Percentiles rank a stretch among this genome's conserved stretches.
phyloP scores from a whole-genome alignment of 2,797 vertebrate species.

The Meda fulgida region DNA sequence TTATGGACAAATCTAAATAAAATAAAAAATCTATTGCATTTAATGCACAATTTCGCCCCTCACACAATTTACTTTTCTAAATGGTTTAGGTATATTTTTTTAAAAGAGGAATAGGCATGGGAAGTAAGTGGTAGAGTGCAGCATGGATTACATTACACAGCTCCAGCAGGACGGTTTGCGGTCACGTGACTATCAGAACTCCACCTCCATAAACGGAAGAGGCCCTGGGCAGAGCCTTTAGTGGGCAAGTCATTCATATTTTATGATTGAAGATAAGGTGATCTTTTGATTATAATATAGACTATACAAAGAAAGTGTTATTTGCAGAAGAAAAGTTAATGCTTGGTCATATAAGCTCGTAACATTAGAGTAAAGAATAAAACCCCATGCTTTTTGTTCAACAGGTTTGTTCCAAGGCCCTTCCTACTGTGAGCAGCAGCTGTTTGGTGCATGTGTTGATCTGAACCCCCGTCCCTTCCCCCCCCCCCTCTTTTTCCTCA shows the following conservation, averaged over 20 bases:
- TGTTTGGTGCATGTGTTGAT: slow-evolving; percentile 43
- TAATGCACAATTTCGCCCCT: background rate
- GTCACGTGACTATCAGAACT: slow-evolving; percentile 8
- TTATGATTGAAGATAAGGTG: background rate
- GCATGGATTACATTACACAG: slow-evolving; percentile 15
- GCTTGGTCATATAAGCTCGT: background rate
- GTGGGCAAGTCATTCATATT: slow-evolving; percentile 9
- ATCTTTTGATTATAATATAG: background rate
- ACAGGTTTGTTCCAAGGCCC: slow-evolving; percentile 10
- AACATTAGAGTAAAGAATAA: no score
- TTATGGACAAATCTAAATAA: background rate
- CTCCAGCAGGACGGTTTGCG: background rate
- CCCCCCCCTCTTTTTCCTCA: background rate
- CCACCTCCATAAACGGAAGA: slow-evolving; percentile 19
- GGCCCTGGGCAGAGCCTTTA: background rate
- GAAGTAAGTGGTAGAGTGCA: background rate
- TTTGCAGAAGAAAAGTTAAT: background rate
- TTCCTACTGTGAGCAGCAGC: slow-evolving; percentile 29
- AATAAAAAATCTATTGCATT: background rate
- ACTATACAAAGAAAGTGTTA: background rate
- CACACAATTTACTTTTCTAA: background rate
- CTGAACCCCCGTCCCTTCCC: slow-evolving; percentile 17
- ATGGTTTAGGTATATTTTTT: background rate
- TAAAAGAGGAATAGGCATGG: no score
- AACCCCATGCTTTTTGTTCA: background rate